phyloP scores from a whole-genome alignment of 2,113 vertebrate species.

The Leucosticte australis region DNA sequence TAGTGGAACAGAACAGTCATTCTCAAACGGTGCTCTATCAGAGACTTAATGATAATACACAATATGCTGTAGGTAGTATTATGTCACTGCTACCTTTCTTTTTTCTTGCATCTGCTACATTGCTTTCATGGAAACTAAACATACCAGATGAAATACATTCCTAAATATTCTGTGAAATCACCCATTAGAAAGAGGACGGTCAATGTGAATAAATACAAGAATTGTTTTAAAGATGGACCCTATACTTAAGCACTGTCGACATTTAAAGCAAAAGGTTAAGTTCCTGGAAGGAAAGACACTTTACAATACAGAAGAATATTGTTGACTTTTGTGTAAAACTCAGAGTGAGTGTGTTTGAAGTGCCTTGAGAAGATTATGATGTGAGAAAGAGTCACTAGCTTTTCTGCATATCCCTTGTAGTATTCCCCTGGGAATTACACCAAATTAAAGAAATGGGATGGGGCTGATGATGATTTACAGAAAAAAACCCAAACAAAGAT shows the following conservation, averaged over 20 bases:
- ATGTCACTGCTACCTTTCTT: background rate
- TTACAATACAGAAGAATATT: background rate
- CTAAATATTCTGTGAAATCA: background rate
- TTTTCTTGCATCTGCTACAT: background rate
- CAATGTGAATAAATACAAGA: background rate
- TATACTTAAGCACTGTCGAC: background rate
- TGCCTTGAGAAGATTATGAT: background rate
- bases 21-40: background rate
- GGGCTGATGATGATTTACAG: background rate
- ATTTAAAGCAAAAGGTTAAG: background rate
- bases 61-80: background rate
- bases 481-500: background rate
- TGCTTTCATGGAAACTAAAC: constrained; percentile 11
- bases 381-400: background rate
- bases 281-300: background rate
- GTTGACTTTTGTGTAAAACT: background rate
- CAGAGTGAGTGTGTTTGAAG: background rate
- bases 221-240: background rate
- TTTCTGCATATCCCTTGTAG: background rate
- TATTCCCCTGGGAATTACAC: background rate
- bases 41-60: background rate
- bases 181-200: background rate
- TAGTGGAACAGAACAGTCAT: constrained; percentile 2
- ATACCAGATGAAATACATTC: background rate
- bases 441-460: background rate